Evolutionary conservation across 1,140 invertebrate species (phyloP).

Genomic region (Trichonephila clavipes): DNA sequence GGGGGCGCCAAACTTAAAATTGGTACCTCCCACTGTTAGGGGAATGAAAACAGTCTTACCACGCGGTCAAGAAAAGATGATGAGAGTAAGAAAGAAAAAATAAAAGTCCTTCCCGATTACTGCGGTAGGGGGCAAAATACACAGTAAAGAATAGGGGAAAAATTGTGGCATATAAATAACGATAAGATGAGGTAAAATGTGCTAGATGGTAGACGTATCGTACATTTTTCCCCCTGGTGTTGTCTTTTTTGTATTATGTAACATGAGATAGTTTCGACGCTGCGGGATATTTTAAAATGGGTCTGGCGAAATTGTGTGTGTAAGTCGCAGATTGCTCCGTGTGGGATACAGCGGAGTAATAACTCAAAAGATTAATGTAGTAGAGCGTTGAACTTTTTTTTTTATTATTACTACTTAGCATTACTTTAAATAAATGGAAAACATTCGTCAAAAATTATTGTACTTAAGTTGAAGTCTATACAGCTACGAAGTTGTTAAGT

Average conservation of each 20-base stretch:
- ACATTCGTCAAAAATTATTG: too few relatives aligned
- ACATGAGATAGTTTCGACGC: slow-evolving; percentile 42
- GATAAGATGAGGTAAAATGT: slow-evolving; percentile 39
- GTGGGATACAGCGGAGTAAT: neutral
- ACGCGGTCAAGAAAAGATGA: slow-evolving; percentile 14
- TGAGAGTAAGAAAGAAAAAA: neutral
- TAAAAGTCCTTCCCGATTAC: neutral
- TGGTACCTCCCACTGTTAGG: slow-evolving; percentile 12
- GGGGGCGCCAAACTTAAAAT: slow-evolving; percentile 10
- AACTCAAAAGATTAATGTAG: neutral
- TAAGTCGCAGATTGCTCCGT: slow-evolving; percentile 1
- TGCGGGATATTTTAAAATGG: slow-evolving; percentile 55
- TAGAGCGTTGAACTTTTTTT: neutral
- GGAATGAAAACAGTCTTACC: slow-evolving; percentile 22
- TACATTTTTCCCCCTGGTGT: neutral
- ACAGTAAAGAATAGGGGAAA: neutral
- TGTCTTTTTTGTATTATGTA: slow-evolving; percentile 2
- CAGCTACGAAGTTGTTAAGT: too few relatives aligned
- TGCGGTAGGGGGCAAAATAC: neutral
- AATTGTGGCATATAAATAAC: slow-evolving; percentile 38
- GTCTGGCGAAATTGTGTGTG: slow-evolving; percentile 18
- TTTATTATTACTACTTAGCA: neutral
- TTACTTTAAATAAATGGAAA: too few relatives aligned
- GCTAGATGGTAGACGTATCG: neutral
- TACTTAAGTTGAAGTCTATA: too few relatives aligned